A percentile compares a stretch with the other conserved stretches of the same genome.
Conservation (phyloP, 30 jellyfish, hydroid and myxozoan species). For the Cassiopea andromeda region DNA sequence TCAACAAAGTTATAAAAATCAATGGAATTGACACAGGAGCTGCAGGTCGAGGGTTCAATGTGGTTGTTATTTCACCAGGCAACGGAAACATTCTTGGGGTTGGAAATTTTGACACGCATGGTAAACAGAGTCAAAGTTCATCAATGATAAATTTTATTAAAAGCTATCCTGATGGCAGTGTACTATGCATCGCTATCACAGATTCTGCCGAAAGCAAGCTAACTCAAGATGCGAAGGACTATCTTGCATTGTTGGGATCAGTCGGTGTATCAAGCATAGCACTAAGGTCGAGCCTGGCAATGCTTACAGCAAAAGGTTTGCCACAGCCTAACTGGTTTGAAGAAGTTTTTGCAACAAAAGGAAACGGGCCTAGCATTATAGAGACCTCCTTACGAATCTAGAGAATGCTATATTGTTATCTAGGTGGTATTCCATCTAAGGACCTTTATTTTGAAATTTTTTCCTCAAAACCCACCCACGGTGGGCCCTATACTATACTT, state of each 20-base stretch:
- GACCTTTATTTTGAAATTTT: no score
- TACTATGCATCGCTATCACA: not conserved
- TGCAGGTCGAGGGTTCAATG: conserved; percentile 15
- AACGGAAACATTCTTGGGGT: not conserved
- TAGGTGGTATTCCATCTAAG: no score
- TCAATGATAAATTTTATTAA: not conserved
- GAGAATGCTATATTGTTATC: not conserved
- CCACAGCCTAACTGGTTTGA: conserved; percentile 17
- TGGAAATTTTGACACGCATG: conserved; percentile 3
- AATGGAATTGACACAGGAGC: conserved; percentile 6
- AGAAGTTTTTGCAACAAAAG: not conserved
- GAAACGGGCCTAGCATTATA: conserved; percentile 8
- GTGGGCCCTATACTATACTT: no score
- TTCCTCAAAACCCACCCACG: no score
- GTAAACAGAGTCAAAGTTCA: not conserved
- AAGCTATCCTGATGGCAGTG: not conserved
- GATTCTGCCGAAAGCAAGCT: not conserved
- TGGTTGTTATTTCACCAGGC: conserved; percentile 5
- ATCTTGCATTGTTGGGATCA: not conserved
- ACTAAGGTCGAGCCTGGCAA: not conserved
- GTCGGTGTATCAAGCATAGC: not conserved
- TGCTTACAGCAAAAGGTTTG: conserved; percentile 21
- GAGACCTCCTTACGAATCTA: not conserved
- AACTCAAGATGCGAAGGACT: not conserved
- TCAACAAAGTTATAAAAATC: not conserved